Evolutionary conservation across 2,888 invertebrate species (phyloP).

Genomic region (Orthosia gothica): DNA sequence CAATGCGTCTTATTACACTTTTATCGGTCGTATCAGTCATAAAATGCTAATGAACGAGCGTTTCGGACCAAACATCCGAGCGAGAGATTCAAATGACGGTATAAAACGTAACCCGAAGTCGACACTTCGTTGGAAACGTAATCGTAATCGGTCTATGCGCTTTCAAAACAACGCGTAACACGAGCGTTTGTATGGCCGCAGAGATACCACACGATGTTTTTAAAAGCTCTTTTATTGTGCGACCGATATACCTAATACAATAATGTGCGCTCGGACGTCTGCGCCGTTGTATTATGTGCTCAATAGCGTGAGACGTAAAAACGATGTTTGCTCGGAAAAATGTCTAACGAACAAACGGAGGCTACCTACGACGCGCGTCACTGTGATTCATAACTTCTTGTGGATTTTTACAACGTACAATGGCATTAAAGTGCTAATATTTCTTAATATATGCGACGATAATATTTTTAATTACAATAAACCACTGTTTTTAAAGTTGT

Average conservation of each 20-base stretch:
- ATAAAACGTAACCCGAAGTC: slow-evolving; percentile 91
- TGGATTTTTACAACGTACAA: slow-evolving; percentile 69
- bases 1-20: slow-evolving; percentile 91
- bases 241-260: slow-evolving; percentile 78
- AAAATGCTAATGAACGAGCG: slow-evolving; percentile 91
- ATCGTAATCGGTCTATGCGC: slow-evolving; percentile 88
- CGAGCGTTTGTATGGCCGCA: slow-evolving; percentile 84
- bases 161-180: slow-evolving; percentile 90
- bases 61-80: slow-evolving; percentile 91
- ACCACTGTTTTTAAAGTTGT: slow-evolving; percentile 59
- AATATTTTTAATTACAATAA: slow-evolving; percentile 70
- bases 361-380: slow-evolving; percentile 66
- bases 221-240: slow-evolving; percentile 90
- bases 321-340: slow-evolving; percentile 66
- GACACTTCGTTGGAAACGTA: slow-evolving; percentile 90
- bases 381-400: slow-evolving; percentile 76
- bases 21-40: slow-evolving; percentile 91
- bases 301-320: slow-evolving; percentile 67
- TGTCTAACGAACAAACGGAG: slow-evolving; percentile 57
- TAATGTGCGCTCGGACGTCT: slow-evolving; percentile 57
- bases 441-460: slow-evolving; percentile 68
- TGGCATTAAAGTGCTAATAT: slow-evolving; percentile 71
- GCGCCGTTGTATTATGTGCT: slow-evolving; percentile 65
- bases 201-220: slow-evolving; percentile 87
- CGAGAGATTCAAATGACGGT: slow-evolving; percentile 90